Evolutionary conservation across 2,888 invertebrate species (phyloP).

Genomic region (Microplitis manilae): DNA sequence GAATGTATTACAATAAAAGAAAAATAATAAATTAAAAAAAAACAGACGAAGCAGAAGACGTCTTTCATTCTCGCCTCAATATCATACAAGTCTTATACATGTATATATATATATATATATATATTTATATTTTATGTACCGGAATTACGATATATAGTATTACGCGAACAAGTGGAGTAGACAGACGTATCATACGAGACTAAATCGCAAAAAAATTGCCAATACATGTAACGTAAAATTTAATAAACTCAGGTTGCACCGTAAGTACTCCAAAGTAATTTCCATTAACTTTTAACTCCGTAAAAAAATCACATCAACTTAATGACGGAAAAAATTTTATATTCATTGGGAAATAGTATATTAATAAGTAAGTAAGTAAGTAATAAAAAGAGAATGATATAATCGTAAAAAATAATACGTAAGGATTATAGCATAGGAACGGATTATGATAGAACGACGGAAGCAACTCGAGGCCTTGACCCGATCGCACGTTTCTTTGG

Average conservation of each 20-base stretch:
- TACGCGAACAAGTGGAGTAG: conserved; percentile 15
- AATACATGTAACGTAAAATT: neutral
- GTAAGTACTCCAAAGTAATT: neutral
- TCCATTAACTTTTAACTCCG: neutral
- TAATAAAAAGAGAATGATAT: neutral
- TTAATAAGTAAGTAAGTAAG: neutral
- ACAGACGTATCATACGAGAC: neutral
- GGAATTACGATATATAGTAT: conserved; percentile 35
- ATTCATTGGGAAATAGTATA: neutral
- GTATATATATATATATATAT: neutral
- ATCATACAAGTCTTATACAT: neutral
- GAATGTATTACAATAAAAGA: neutral
- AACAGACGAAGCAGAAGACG: conserved; percentile 23
- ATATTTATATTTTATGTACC: conserved; percentile 13
- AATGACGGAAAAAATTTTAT: neutral
- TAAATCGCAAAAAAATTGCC: neutral
- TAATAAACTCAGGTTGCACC: neutral
- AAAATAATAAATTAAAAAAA: conserved; percentile 17
- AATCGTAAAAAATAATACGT: neutral
- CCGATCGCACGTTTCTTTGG: conserved; percentile 34
- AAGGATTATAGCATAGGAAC: neutral
- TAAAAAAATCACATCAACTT: neutral
- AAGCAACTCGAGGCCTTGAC: conserved; percentile 36
- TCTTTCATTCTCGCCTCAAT: conserved; percentile 22
- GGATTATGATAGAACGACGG: conserved; percentile 7